Base-by-base conservation (phyloP, 2,113 vertebrate genomes). In the Romanogobio albipinnatus region DNA sequence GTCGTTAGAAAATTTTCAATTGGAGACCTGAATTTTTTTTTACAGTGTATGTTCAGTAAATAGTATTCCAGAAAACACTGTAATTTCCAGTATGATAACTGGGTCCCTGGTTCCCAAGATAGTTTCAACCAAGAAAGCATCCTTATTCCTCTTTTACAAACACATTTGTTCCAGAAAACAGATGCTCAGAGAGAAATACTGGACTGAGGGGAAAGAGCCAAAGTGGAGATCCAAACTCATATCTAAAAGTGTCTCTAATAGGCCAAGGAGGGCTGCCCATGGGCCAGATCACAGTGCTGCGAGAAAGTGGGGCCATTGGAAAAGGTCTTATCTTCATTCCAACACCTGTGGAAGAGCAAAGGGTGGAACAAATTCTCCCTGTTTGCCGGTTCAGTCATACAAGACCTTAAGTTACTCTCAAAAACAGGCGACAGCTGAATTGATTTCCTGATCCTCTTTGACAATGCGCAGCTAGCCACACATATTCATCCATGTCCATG, bases 281-380 rank as follows among this genome's bases (percentile, higher is more conserved):
- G 76, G 85, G 77, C 64, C 74, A 62, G 64, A 81, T 29, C 71
- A 45, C 4, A 53, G 39, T 45, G 58, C 77, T 0, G 17, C 85
- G 26, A 45, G 29, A 58, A 84, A 84, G 78, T 3, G 19, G 51
- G 24, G 53, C 62, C 73, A 62, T 59, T 56, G 26, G 79, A 76
- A 56, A 79, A 33, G 6, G 58, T 70, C 76, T 89, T 89, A 89
- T 89, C 88, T 87, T 78, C 80, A 53, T 86, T 78, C 74, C 76
- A 45, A 73, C 85, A 87, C 83, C 83, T 89, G 85, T 81, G 68
- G 88, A 82, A 6, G 15, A 83, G 80, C 80, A 87, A 68, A 85
- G 26, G 61, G 24, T 83, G 79, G 68, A 86, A 85, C 85, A 26
- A 68, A 89, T 78, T 79, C 84, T 66, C 58, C 49, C 59, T 24